Conservation (phyloP, 2,888 invertebrate genomes). For the Amphipyra tragopoginis region DNA sequence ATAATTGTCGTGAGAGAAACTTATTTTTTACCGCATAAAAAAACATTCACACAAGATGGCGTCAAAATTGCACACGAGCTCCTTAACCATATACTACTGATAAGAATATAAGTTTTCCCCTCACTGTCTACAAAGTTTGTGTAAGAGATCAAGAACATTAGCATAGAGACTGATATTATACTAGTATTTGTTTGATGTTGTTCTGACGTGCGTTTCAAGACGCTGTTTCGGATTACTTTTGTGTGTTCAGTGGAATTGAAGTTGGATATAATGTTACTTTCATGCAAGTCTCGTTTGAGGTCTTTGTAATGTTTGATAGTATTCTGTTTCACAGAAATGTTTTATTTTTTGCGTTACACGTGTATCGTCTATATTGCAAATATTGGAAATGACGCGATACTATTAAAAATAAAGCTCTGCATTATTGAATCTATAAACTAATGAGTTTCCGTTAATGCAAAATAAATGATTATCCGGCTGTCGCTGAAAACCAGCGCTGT, state of each 20-base stretch:
- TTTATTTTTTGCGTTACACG: not conserved
- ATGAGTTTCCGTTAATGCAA: too few species aligned
- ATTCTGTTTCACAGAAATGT: conserved; percentile 6
- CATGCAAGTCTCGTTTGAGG: not conserved
- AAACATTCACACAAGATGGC: too few species aligned
- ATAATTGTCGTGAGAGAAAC: too few species aligned
- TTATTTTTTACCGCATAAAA: too few species aligned
- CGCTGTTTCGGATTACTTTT: conserved; percentile 24
- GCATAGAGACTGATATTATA: conserved; percentile 18
- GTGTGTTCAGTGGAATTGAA: conserved; percentile 22
- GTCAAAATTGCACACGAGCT: conserved; percentile 2
- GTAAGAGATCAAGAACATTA: conserved; percentile 43
- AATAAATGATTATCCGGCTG: too few species aligned
- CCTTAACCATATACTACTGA: conserved; percentile 12
- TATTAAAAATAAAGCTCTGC: not conserved
- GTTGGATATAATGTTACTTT: conserved; percentile 11
- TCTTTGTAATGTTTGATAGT: conserved; percentile 3
- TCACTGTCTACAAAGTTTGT: conserved; percentile 34
- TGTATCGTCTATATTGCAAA: not conserved
- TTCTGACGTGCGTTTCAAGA: conserved; percentile 20
- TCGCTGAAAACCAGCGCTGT: too few species aligned
- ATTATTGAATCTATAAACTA: too few species aligned
- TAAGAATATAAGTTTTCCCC: conserved; percentile 43
- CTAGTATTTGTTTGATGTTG: conserved; percentile 32
- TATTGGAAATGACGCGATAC: not conserved